Percentiles rank a stretch among this genome's conserved stretches.
Conservation (phyloP, 2,888 invertebrate species). For the Erebia aethiops region DNA sequence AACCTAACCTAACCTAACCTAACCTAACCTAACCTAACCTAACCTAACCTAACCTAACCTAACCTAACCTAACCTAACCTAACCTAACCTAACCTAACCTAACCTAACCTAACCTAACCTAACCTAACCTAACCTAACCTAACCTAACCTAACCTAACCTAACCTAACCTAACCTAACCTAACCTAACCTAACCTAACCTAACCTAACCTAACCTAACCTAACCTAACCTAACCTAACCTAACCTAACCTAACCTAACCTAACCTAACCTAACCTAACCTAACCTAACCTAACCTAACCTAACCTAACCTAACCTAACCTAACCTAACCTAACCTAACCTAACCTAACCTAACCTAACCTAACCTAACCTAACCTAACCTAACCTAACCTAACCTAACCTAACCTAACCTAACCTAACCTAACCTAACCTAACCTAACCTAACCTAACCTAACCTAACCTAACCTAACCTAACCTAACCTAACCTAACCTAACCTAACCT, state of each 20-base stretch:
- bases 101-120: conserved; percentile 14
- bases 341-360: not conserved
- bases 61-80: conserved; percentile 20
- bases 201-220: conserved; percentile 43
- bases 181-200: conserved; percentile 42
- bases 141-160: conserved; percentile 32
- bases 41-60: conserved; percentile 17
- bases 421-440: not conserved
- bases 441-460: no score
- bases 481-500: no score
- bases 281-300: not conserved
- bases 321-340: not conserved
- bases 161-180: conserved; percentile 44
- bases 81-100: conserved; percentile 16
- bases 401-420: not conserved
- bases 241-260: not conserved
- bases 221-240: conserved; percentile 41
- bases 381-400: not conserved
- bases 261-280: not conserved
- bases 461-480: no score
- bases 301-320: not conserved
- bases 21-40: conserved; percentile 2
- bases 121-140: conserved; percentile 37
- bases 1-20: conserved; percentile 26
- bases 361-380: not conserved